A percentile compares a stretch with the other conserved stretches of the same genome.
These are phyloP conservation scores for Acrobasis suavella DNA, from an alignment of 2,888 invertebrate species.

Conservation along the genomic window DNA sequence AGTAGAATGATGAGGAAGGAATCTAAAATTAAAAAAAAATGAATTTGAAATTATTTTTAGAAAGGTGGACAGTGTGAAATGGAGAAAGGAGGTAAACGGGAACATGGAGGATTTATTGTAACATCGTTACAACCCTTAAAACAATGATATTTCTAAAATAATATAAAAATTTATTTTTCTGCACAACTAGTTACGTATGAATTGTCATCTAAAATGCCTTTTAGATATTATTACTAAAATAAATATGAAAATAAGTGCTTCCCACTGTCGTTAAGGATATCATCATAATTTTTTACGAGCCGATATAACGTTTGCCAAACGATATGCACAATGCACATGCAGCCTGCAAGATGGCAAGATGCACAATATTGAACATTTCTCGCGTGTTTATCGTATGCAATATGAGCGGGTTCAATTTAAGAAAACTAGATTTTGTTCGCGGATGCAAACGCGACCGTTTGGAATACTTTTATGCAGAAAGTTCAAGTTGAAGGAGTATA, in stretches of 20 bases:
- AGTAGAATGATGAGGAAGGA: too few species aligned
- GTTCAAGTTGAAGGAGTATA: too few species aligned
- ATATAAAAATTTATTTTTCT: too few species aligned
- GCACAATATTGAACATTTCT: constrained; percentile 11
- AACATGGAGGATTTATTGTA: too few species aligned
- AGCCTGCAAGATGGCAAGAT: not conserved
- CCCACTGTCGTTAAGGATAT: not conserved
- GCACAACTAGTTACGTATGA: too few species aligned
- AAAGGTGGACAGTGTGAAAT: too few species aligned
- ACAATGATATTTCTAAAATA: too few species aligned
- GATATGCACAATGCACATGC: constrained; percentile 9
- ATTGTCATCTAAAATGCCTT: not conserved
- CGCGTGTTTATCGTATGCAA: constrained; percentile 7
- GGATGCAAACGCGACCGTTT: not conserved
- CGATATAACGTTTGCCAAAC: constrained; percentile 13
- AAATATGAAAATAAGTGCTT: not conserved
- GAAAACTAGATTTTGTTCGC: constrained; percentile 19
- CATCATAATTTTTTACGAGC: constrained; percentile 13
- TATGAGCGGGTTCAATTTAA: constrained; percentile 11
- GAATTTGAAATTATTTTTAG: too few species aligned
- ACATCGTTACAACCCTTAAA: too few species aligned
- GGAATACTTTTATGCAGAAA: not conserved
- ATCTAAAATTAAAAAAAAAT: too few species aligned
- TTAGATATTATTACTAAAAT: not conserved
- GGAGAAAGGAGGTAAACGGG: too few species aligned